Evolutionary conservation across 1,140 invertebrate genomes (phyloP).

Genomic region (Drosophila kepulauana): DNA sequence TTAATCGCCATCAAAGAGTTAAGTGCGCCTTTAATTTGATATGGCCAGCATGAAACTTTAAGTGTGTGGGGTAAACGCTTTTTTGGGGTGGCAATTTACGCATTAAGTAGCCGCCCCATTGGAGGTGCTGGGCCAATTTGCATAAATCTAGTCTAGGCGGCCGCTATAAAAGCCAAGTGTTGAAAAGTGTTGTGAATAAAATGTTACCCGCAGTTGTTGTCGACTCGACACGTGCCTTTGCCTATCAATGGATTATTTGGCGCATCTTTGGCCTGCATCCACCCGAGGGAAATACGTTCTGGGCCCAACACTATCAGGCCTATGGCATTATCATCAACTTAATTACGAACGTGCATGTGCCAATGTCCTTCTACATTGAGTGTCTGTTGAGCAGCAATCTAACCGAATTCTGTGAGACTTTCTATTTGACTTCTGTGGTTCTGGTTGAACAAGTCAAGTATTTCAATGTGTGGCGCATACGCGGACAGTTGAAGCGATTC

Average conservation of each 20-base stretch:
- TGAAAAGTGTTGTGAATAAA: background rate
- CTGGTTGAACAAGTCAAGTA: slow-evolving; percentile 51
- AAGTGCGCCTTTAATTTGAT: slow-evolving; percentile 3
- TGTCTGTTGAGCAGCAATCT: slow-evolving; percentile 25
- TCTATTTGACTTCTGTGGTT: slow-evolving; percentile 42
- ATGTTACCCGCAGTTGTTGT: background rate
- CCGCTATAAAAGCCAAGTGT: slow-evolving; percentile 53
- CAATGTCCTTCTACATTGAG: slow-evolving; percentile 27
- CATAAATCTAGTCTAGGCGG: slow-evolving; percentile 44
- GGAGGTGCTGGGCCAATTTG: slow-evolving; percentile 50
- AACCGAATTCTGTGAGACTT: slow-evolving; percentile 57
- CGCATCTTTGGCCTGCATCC: slow-evolving; percentile 46
- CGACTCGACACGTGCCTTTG: slow-evolving; percentile 58
- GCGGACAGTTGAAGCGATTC: slow-evolving; percentile 27
- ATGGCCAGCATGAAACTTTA: slow-evolving; percentile 5
- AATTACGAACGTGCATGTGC: background rate
- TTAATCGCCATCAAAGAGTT: too few species aligned
- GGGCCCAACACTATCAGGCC: slow-evolving; percentile 40
- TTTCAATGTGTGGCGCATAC: slow-evolving; percentile 29
- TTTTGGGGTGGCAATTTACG: slow-evolving; percentile 1
- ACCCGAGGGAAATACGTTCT: slow-evolving; percentile 19
- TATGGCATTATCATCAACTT: slow-evolving; percentile 38
- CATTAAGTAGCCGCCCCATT: slow-evolving; percentile 19
- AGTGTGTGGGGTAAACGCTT: slow-evolving; percentile 4
- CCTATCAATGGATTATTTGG: slow-evolving; percentile 60